Evolutionary conservation across 2,113 vertebrate genomes (phyloP).

Genomic region (Capreolus pygargus): DNA sequence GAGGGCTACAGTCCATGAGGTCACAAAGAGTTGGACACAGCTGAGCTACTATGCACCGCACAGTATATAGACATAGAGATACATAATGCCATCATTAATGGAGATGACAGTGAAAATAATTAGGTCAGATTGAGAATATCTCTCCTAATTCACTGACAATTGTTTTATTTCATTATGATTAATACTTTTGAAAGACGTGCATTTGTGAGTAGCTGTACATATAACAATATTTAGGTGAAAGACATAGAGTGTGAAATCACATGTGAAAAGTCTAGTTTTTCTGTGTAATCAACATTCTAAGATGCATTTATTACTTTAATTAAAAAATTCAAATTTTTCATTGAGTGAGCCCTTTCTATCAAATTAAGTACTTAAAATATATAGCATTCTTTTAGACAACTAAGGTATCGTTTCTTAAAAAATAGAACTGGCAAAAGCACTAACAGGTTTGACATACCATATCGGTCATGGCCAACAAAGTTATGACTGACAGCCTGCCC

Average conservation of each 20-base stretch:
- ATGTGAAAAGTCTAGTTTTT: not conserved
- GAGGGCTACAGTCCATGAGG: not conserved
- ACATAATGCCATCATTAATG: not conserved
- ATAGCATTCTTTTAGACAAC: not conserved
- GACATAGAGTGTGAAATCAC: not conserved
- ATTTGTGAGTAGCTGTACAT: not conserved
- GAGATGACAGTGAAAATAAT: not conserved
- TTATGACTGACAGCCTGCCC: constrained; percentile 59
- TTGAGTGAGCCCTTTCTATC: not conserved
- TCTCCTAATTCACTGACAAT: not conserved
- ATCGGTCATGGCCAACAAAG: constrained; percentile 7
- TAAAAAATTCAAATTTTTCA: not conserved
- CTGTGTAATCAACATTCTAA: not conserved
- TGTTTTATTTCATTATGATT: not conserved
- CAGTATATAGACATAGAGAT: not conserved
- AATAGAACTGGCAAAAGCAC: not conserved
- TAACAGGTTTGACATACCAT: constrained; percentile 20
- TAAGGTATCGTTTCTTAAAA: not conserved
- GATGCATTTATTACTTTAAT: not conserved
- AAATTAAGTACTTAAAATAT: not conserved
- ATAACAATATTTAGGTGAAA: not conserved
- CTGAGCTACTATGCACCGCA: not conserved
- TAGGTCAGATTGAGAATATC: not conserved
- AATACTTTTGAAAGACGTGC: not conserved
- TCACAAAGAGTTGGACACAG: not conserved